Conservation (phyloP, 1,140 invertebrate species). For the Andricus grossulariae region DNA sequence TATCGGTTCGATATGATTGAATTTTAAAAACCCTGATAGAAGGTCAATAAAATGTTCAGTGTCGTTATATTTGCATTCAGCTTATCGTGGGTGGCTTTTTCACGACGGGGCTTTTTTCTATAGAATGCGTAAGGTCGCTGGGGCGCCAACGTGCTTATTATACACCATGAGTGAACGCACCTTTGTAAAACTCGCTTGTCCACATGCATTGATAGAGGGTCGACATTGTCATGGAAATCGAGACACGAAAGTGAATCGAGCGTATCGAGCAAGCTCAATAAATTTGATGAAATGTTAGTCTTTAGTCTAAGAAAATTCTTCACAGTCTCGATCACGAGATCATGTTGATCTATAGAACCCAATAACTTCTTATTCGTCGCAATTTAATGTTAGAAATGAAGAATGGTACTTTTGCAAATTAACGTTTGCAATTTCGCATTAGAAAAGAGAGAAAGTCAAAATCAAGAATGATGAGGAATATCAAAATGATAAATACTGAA, state of each 20-base stretch:
- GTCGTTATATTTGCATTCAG: background rate
- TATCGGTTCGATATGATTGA: background rate
- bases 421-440: background rate
- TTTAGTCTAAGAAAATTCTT: constrained; percentile 1
- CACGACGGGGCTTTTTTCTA: background rate
- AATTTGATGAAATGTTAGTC: constrained; percentile 45
- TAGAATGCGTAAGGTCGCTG: background rate
- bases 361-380: no score
- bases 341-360: background rate
- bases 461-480: no score
- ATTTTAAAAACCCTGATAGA: background rate
- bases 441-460: background rate
- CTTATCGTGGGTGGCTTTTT: constrained; percentile 6
- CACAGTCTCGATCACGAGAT: background rate
- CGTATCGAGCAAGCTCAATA: constrained; percentile 33
- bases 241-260: constrained; percentile 28
- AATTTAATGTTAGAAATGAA: background rate
- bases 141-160: constrained; percentile 16
- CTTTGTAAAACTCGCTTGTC: constrained; percentile 25
- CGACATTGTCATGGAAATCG: constrained; percentile 26
- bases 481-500: background rate
- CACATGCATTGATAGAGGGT: constrained; percentile 14
- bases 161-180: constrained; percentile 13
- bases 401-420: background rate
- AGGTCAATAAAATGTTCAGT: constrained; percentile 12